These are phyloP conservation scores for Pardalotus punctatus DNA, from an alignment of 2,113 vertebrate species.

Conservation along the genomic window DNA sequence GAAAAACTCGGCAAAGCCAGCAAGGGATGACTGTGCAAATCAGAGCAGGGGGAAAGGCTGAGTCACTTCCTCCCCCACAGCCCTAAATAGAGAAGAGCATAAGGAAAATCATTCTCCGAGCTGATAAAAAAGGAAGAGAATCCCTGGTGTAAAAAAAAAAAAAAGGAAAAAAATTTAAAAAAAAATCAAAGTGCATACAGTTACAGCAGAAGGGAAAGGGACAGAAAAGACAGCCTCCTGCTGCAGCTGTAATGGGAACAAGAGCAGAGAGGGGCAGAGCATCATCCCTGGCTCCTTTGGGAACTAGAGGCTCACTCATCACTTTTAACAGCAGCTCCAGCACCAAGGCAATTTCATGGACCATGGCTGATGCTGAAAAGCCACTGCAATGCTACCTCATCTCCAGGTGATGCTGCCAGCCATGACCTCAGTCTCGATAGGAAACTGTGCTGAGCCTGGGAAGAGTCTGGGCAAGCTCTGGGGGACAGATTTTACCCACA, in stretches of 20 bases:
- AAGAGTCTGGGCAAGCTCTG: not conserved
- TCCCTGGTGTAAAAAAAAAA: not conserved
- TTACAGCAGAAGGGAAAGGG: not conserved
- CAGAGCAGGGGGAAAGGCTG: conserved; percentile 5
- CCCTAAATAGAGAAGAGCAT: not conserved
- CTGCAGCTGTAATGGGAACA: not conserved
- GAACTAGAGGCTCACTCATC: not conserved
- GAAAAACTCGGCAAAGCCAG: not conserved
- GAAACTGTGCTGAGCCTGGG: rapidly evolving
- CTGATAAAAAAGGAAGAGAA: conserved; percentile 48
- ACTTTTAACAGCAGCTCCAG: not conserved
- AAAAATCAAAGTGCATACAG: not conserved
- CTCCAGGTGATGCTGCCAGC: not conserved
- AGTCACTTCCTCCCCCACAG: conserved; percentile 52
- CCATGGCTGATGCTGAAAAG: rapidly evolving
- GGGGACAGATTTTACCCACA: not conserved
- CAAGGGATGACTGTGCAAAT: conserved; percentile 3
- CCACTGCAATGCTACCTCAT: rapidly evolving
- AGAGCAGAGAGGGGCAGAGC: not conserved
- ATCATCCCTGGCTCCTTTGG: not conserved
- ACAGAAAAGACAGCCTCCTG: not conserved
- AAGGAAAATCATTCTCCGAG: not conserved
- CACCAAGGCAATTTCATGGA: not conserved
- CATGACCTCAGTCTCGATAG: rapidly evolving
- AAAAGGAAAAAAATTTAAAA: not conserved